A percentile compares a stretch with the other conserved stretches of the same genome.
Conservation (phyloP, 2,797 vertebrate genomes). For the Myiothlypis chrysogaster region DNA sequence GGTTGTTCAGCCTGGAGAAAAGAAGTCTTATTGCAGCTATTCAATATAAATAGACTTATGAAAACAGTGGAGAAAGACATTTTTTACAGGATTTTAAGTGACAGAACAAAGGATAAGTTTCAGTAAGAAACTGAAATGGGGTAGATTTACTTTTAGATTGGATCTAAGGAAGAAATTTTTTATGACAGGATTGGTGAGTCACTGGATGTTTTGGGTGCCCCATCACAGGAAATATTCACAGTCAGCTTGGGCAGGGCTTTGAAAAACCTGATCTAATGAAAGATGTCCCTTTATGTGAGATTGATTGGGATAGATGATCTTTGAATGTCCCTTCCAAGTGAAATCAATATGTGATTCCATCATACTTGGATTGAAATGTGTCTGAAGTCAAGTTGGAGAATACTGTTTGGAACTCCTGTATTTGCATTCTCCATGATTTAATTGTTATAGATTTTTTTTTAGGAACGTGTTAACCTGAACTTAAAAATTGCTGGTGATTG, state of each 20-base stretch:
- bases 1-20: neutral
- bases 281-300: neutral
- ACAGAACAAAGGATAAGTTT: neutral
- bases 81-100: neutral
- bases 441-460: neutral
- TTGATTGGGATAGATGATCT: rapidly evolving
- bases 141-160: neutral
- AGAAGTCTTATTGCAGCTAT: neutral
- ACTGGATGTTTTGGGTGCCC: neutral
- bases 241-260: neutral
- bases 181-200: neutral
- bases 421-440: neutral
- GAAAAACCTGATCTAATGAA: neutral
- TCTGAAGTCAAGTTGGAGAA: neutral
- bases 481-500: neutral
- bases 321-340: neutral
- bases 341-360: neutral
- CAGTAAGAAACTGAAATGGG: neutral
- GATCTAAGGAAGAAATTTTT: neutral
- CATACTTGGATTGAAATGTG: neutral
- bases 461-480: neutral
- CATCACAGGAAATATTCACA: rapidly evolving
- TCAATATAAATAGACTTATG: neutral
- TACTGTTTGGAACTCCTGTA: neutral
- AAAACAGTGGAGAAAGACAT: neutral